A percentile compares a stretch with the other conserved stretches of the same genome.
These are phyloP conservation scores for Phymastichus coffea DNA, from an alignment of 1,140 invertebrate genomes.

Conservation along the genomic window DNA sequence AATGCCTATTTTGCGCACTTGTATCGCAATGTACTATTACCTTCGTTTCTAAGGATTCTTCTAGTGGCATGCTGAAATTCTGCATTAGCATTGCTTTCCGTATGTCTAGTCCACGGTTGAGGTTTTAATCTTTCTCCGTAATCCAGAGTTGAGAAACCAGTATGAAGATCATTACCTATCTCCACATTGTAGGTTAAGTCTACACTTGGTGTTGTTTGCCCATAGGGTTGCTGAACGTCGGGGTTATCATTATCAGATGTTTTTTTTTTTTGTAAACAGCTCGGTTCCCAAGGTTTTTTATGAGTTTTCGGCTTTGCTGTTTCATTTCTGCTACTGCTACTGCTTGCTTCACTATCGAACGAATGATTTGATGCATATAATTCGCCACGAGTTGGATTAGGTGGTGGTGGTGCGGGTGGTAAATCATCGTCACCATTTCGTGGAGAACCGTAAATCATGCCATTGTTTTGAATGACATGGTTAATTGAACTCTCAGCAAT, in stretches of 20 bases:
- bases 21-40: too few species aligned
- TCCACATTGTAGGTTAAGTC: background rate
- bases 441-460: slow-evolving; percentile 35
- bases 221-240: background rate
- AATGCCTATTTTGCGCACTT: too few species aligned
- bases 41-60: slow-evolving; percentile 36
- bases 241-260: slow-evolving; percentile 3
- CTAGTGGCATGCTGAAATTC: slow-evolving; percentile 19
- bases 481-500: slow-evolving; percentile 29
- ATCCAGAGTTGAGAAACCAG: slow-evolving; percentile 20
- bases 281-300: slow-evolving; percentile 30
- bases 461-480: slow-evolving; percentile 31
- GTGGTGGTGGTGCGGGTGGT: slow-evolving; percentile 4
- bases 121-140: slow-evolving; percentile 24
- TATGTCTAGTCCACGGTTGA: slow-evolving; percentile 1
- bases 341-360: slow-evolving; percentile 7
- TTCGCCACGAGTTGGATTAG: background rate
- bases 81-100: background rate
- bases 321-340: background rate
- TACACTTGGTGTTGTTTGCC: background rate
- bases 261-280: slow-evolving; percentile 10
- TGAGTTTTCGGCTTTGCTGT: background rate
- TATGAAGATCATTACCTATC: background rate
- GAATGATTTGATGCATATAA: background rate
- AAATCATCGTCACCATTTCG: slow-evolving; percentile 35